Base-by-base conservation (phyloP, 1,140 invertebrate species). In the Charaxes varanes region DNA sequence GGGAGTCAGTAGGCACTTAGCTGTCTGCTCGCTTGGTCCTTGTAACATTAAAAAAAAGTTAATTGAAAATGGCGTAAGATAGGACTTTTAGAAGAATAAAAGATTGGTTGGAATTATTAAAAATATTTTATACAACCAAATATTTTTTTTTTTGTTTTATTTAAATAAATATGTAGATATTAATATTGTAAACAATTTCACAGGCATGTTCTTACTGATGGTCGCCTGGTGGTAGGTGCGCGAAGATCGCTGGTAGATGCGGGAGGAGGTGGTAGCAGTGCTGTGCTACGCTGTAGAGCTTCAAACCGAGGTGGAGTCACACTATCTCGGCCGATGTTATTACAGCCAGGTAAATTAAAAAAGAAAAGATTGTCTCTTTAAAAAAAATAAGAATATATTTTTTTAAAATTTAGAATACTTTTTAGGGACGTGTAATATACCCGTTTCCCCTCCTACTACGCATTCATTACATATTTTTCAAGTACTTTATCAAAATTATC, bases 171-270 rank as follows among this genome's bases (percentile, higher is more conserved):
- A n/a, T n/a, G n/a, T n/a, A n/a, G n/a, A n/a, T n/a, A 22, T 35
- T 23, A 35, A 19, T 18, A 26, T 33, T 8, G 8, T 14, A 32
- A 36, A 15, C 2, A 8, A 35, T 38, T 37, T 38, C 14, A 7
- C 44, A 82, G 78, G 52, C 78, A 82, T 36, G 71, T 82, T 1
- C 27, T 82, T 7, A 51, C 27, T 3, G 78, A 82, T 12, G 78
- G 78, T 4, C 59, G 62, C 10, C 47, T 82, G 10, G 74, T 82
- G 34, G 58, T 82, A 6, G 74, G 70, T 0, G 74, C 78, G 0
- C 45, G 78, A 22, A 27, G 73, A 10, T 79, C 78, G 0, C 58
- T 81, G 6, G 52, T 82, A 15, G 78, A 82, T n/a, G 67, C 74
- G 2, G 73, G 69, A 0, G 66, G 62, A 13, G 67, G 67, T 6